A percentile compares a stretch with the other conserved stretches of the same genome.
Evolutionary conservation across 1,140 invertebrate genomes (phyloP).

Genomic region (Rhyacophila brunnea): DNA sequence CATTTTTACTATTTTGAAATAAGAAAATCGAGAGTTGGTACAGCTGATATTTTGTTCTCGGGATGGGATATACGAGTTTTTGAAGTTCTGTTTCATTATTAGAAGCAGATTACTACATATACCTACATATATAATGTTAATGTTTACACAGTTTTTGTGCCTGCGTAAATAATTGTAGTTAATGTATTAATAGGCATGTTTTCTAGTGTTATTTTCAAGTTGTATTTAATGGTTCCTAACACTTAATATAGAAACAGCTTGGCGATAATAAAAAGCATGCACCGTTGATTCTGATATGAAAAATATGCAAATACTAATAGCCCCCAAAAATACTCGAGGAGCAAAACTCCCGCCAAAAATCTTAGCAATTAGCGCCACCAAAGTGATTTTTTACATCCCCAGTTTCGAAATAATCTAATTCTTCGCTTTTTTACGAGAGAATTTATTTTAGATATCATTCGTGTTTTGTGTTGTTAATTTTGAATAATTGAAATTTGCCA

Average conservation of each 20-base stretch:
- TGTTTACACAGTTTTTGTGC: neutral
- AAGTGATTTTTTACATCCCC: conserved; percentile 20
- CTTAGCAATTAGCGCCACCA: conserved; percentile 26
- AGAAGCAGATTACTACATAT: neutral
- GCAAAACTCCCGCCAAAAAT: neutral
- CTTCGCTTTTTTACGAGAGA: too few species aligned
- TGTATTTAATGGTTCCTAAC: conserved; percentile 23
- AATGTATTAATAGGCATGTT: neutral
- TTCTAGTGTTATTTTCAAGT: conserved; percentile 13
- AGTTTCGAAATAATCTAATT: conserved; percentile 18
- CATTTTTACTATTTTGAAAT: too few species aligned
- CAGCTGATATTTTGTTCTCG: neutral
- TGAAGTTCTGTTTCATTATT: neutral
- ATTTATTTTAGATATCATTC: neutral
- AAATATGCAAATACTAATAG: conserved; percentile 22
- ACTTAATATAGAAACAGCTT: conserved; percentile 5
- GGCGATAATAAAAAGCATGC: neutral
- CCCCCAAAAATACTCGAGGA: neutral
- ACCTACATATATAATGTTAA: neutral
- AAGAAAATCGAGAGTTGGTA: too few species aligned
- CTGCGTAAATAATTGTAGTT: neutral
- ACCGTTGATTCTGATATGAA: conserved; percentile 22
- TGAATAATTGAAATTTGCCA: too few species aligned
- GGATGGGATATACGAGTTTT: neutral
- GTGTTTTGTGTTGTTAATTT: conserved; percentile 22